Evolutionary conservation across 1,140 invertebrate genomes (phyloP).

Genomic region (Cydia pomonella): DNA sequence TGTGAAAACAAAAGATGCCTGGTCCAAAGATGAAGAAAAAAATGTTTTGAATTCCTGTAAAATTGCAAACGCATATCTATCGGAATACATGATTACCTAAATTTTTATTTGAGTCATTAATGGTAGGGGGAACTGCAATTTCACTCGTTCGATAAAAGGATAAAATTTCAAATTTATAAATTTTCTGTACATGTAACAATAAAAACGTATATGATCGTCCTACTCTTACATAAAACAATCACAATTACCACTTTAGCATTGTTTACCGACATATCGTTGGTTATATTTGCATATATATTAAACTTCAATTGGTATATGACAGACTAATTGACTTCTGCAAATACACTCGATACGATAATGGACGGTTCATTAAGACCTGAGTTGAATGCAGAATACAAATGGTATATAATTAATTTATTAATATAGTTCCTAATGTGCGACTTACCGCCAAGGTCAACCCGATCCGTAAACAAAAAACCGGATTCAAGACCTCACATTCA

Average conservation of each 20-base stretch:
- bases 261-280: neutral
- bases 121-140: too few relatives aligned
- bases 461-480: constrained; percentile 69
- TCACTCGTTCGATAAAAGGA: neutral
- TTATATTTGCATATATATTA: neutral
- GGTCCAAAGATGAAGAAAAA: too few relatives aligned
- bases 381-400: constrained; percentile 10
- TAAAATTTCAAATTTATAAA: neutral
- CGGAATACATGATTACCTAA: too few relatives aligned
- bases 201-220: neutral
- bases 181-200: neutral
- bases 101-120: too few relatives aligned
- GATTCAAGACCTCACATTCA: constrained; percentile 62
- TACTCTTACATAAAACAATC: neutral
- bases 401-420: constrained; percentile 7
- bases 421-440: constrained; percentile 34
- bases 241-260: neutral
- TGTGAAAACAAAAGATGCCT: too few relatives aligned
- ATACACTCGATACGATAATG: constrained; percentile 19
- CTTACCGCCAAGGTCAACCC: constrained; percentile 66
- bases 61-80: too few relatives aligned
- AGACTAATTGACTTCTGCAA: neutral
- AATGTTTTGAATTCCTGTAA: too few relatives aligned
- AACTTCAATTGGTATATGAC: constrained; percentile 7
- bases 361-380: neutral